Base-by-base conservation (phyloP, 2,113 vertebrate species). In the Lagenorhynchus albirostris region DNA sequence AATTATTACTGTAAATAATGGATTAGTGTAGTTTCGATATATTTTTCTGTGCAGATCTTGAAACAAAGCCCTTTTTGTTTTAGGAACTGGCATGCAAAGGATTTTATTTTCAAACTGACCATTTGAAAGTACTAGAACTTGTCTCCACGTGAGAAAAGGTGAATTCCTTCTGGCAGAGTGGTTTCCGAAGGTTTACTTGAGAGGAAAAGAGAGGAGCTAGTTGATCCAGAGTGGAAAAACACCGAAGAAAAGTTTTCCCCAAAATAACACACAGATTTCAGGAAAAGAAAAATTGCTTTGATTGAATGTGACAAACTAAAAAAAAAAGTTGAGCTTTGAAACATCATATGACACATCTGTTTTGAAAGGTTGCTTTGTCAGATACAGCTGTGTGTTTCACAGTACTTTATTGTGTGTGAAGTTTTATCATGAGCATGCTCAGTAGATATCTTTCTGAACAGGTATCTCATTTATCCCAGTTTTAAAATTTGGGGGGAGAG, bases 351-450 rank as follows among this genome's bases (percentile, higher is more conserved):
- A 96, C 87, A 93, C 97, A 97, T 98, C 94, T 93, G 93, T 94
- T 97, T 97, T 98, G 97, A 98, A 99, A 98, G 98, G 77, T 87
- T 86, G 95, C 97, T 98, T 98, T 99, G 98, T 98, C 97, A 95
- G 92, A 93, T 98, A 93, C 97, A 98, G 98, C 98, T 98, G 96
- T 98, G 97, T 97, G 93, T 96, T 97, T 97, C 63, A 89, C 62
- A 93, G 97, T 81, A 44, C 65, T 74, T 92, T 82, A 87, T 95
- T 96, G 91, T 80, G 94, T 95, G 95, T 5, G 25, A 94, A 79
- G 83, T 47, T 63, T 91, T 33, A 71, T 92, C 41, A 12, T 70
- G 71, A 68, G 74, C 73, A 97, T 90, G 96, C 86, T 97, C 71
- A 96, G 95, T 31, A 70, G 95, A 84, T 98, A 93, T 97, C 93